phyloP scores from a whole-genome alignment of 2,888 invertebrate species.

The Clunio marinus region DNA sequence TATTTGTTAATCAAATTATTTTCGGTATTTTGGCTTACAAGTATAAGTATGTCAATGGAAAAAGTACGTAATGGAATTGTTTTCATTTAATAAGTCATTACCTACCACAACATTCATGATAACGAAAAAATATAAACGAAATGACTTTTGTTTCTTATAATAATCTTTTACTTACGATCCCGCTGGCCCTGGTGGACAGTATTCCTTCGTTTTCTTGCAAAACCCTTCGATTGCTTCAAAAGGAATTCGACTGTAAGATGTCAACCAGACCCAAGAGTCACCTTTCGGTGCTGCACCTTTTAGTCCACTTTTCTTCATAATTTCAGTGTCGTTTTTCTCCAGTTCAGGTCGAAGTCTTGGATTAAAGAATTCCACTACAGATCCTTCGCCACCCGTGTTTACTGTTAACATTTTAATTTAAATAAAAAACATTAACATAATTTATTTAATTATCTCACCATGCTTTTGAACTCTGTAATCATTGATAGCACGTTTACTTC shows the following conservation, averaged over 20 bases:
- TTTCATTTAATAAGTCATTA: too few relatives aligned
- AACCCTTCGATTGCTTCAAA: constrained; percentile 78
- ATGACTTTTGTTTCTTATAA: not conserved
- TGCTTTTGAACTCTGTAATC: not conserved
- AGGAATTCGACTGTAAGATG: constrained; percentile 80
- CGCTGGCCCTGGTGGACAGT: constrained; percentile 67
- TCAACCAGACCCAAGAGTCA: constrained; percentile 81
- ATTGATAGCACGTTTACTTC: not conserved
- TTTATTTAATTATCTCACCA: too few relatives aligned
- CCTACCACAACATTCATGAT: too few relatives aligned
- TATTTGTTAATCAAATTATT: constrained; percentile 56
- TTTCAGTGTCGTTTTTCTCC: constrained; percentile 62
- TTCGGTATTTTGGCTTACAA: not conserved
- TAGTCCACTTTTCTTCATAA: constrained; percentile 58
- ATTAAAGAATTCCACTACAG: constrained; percentile 71
- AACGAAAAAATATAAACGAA: not conserved
- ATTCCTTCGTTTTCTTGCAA: constrained; percentile 76
- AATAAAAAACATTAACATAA: too few relatives aligned
- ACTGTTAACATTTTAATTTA: too few relatives aligned
- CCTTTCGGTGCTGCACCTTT: constrained; percentile 68
- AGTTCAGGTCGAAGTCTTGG: constrained; percentile 63
- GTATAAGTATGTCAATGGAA: too few relatives aligned
- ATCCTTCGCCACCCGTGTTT: constrained; percentile 44
- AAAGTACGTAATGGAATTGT: too few relatives aligned
- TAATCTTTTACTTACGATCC: constrained; percentile 56